These are phyloP conservation scores for Phodopus roborovskii DNA, from an alignment of 2,113 vertebrate genomes.

Conservation along the genomic window DNA sequence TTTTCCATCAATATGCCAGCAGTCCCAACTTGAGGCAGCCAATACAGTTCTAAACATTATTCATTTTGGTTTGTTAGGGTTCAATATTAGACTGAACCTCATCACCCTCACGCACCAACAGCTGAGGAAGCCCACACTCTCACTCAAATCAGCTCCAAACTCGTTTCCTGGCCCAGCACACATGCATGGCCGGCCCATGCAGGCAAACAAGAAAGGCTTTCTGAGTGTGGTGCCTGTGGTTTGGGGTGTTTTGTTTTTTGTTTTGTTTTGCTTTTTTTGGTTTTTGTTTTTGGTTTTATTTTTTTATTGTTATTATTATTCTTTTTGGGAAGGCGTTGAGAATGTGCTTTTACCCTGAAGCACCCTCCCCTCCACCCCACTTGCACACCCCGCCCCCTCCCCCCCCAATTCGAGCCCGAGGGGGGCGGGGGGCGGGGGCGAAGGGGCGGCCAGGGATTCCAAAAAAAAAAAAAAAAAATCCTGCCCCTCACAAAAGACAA, in stretches of 20 bases:
- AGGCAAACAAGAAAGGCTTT: slow-evolving; percentile 71
- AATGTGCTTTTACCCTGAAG: slow-evolving; percentile 34
- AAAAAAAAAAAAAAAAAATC: slow-evolving; percentile 31
- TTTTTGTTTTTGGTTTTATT: not conserved
- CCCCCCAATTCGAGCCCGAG: slow-evolving; percentile 58
- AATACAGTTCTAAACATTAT: slow-evolving; percentile 7
- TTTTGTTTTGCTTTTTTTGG: not conserved
- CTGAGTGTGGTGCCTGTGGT: slow-evolving; percentile 61
- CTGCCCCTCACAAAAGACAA: slow-evolving; percentile 82
- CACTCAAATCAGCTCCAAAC: slow-evolving; percentile 61
- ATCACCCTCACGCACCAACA: slow-evolving; percentile 38
- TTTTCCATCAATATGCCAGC: slow-evolving; percentile 46
- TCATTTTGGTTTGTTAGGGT: slow-evolving; percentile 42
- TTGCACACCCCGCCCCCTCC: slow-evolving; percentile 45
- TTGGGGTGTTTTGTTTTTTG: not conserved
- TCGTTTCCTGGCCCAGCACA: slow-evolving; percentile 71
- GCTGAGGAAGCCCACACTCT: slow-evolving; percentile 63
- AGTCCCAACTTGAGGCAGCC: slow-evolving; percentile 49
- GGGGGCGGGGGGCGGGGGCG: slow-evolving; percentile 70
- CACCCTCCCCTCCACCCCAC: slow-evolving; percentile 37
- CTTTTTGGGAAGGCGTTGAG: slow-evolving; percentile 27
- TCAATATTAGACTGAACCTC: slow-evolving; percentile 9
- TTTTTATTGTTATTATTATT: not conserved
- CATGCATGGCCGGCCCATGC: slow-evolving; percentile 78
- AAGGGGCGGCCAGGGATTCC: slow-evolving; percentile 67